Conservation (phyloP, 37 sponge, comb jelly and placozoan genomes). For the Mnemiopsis leidyi region DNA sequence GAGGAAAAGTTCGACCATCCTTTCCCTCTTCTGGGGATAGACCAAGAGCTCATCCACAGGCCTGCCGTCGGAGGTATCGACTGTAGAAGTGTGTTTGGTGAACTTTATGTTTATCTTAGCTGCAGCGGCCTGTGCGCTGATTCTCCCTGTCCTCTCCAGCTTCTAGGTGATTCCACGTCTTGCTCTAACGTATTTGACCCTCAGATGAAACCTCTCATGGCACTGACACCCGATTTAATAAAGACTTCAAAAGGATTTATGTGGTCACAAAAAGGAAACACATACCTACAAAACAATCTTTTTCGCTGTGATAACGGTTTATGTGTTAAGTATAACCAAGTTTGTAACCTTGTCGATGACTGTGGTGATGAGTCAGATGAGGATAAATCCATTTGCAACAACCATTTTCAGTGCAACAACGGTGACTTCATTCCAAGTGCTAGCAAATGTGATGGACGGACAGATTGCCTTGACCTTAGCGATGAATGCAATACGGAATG, state of each 20-base stretch:
- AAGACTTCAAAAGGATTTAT: background rate
- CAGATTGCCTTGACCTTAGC: background rate
- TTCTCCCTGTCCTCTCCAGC: background rate
- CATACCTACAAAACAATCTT: background rate
- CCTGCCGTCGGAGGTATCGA: background rate
- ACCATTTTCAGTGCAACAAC: background rate
- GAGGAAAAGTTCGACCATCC: background rate
- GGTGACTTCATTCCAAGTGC: background rate
- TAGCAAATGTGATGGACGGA: background rate
- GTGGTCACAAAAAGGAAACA: background rate
- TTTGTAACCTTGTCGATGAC: background rate
- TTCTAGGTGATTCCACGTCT: background rate
- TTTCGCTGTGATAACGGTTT: background rate
- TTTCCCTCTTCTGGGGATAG: background rate
- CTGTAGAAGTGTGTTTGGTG: background rate
- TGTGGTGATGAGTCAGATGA: background rate
- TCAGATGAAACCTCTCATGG: background rate
- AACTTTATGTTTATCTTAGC: background rate
- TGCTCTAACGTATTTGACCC: background rate
- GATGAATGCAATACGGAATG: slow-evolving; percentile 19
- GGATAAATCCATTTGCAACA: background rate
- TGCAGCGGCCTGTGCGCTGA: background rate
- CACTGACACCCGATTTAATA: background rate
- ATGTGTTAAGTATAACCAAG: background rate
- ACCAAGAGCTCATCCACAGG: background rate